A percentile compares a stretch with the other conserved stretches of the same genome.
Evolutionary conservation across 2,113 vertebrate species (phyloP).

Genomic region (Cyphomyrus discorhynchus): DNA sequence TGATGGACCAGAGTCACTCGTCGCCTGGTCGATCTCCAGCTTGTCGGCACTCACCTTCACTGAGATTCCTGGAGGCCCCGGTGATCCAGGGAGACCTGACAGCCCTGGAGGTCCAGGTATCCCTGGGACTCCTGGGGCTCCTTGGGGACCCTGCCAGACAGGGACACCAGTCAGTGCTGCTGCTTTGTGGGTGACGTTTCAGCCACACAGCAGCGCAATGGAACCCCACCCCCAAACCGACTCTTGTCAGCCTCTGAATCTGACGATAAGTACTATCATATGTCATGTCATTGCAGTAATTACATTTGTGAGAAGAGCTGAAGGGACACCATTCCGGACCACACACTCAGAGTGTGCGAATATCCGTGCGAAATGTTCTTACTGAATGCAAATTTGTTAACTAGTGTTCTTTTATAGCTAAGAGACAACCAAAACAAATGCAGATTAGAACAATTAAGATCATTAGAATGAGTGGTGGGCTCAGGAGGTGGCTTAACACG

Average conservation of each 20-base stretch:
- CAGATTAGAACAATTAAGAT: background rate
- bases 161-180: background rate
- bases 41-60: conserved; percentile 61
- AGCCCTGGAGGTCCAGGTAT: conserved; percentile 56
- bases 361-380: background rate
- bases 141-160: conserved; percentile 54
- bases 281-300: background rate
- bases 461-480: background rate
- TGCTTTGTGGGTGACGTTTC: background rate
- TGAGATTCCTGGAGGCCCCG: conserved; percentile 64
- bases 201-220: background rate
- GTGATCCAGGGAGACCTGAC: conserved; percentile 56
- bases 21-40: background rate
- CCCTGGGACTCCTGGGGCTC: conserved; percentile 52
- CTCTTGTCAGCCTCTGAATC: background rate
- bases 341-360: background rate
- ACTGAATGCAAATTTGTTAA: background rate
- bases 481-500: background rate
- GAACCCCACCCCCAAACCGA: background rate
- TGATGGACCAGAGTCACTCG: background rate
- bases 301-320: background rate
- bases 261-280: background rate
- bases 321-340: background rate
- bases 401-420: background rate
- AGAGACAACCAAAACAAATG: background rate